Evolutionary conservation across 2,113 vertebrate genomes (phyloP).

Genomic region (Hepsetus odoe): DNA sequence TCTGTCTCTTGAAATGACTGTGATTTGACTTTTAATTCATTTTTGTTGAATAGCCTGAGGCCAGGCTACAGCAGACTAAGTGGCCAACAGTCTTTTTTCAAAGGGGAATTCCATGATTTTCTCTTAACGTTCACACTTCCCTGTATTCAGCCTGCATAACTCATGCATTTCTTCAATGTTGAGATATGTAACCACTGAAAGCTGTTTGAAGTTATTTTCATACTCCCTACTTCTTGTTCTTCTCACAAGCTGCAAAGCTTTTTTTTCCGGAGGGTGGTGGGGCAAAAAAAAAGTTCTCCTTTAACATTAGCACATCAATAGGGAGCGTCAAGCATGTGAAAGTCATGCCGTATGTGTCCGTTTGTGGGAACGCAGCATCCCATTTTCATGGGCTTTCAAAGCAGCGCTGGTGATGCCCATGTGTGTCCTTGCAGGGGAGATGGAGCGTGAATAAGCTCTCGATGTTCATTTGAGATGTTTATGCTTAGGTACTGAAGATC

Average conservation of each 20-base stretch:
- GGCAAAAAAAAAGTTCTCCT: background rate
- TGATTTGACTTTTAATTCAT: too few species aligned
- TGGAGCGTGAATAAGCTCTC: background rate
- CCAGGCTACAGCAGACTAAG: background rate
- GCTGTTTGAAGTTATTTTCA: too few species aligned
- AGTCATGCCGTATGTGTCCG: conserved; percentile 19
- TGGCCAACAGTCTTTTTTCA: background rate
- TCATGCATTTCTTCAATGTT: background rate
- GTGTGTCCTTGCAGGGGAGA: background rate
- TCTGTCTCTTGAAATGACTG: too few species aligned
- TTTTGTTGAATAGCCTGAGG: background rate
- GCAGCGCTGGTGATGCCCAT: background rate
- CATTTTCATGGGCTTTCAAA: background rate
- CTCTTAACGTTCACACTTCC: background rate
- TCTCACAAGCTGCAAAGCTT: too few species aligned
- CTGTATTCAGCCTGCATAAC: background rate
- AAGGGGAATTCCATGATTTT: background rate
- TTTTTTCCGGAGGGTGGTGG: too few species aligned
- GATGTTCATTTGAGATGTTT: background rate
- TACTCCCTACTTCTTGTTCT: too few species aligned
- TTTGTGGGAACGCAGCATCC: conserved; percentile 32
- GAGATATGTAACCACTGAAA: too few species aligned
- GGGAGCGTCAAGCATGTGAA: conserved; percentile 23
- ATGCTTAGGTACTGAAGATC: background rate
- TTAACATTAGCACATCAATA: conserved; percentile 33